Evolutionary conservation across 2,888 invertebrate genomes (phyloP).

Genomic region (Dyspetes luteomarginatus): DNA sequence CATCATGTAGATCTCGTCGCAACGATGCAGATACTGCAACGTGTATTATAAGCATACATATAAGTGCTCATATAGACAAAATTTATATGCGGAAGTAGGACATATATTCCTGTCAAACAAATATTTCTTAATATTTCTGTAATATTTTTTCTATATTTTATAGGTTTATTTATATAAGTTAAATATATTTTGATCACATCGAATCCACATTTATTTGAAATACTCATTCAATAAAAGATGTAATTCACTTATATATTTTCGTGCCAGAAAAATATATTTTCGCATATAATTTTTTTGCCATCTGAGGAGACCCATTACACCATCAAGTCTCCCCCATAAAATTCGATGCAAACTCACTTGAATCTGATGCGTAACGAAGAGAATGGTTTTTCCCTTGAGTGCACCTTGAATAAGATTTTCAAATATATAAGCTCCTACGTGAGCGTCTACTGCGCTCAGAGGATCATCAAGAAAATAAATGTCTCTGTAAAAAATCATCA

Average conservation of each 20-base stretch:
- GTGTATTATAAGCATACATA: neutral
- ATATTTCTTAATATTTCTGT: no score
- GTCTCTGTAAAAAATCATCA: constrained; percentile 81
- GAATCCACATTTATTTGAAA: no score
- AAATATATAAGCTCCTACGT: constrained; percentile 85
- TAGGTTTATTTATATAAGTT: no score
- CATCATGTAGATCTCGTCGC: constrained; percentile 86
- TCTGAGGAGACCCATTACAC: no score
- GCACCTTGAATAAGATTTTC: constrained; percentile 84
- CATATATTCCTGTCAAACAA: no score
- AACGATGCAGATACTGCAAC: constrained; percentile 85
- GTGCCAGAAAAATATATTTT: no score
- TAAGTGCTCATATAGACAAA: neutral
- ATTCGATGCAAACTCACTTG: constrained; percentile 80
- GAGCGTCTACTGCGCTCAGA: constrained; percentile 85
- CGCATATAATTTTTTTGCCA: no score
- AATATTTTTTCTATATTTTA: no score
- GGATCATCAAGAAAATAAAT: constrained; percentile 86
- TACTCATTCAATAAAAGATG: no score
- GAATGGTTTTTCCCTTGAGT: constrained; percentile 84
- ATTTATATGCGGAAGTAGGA: no score
- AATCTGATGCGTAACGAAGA: constrained; percentile 87
- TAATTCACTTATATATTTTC: no score
- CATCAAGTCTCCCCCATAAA: neutral
- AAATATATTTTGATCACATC: no score